Conservation (phyloP, 2,888 invertebrate species). For the Heliothis peltigera region DNA sequence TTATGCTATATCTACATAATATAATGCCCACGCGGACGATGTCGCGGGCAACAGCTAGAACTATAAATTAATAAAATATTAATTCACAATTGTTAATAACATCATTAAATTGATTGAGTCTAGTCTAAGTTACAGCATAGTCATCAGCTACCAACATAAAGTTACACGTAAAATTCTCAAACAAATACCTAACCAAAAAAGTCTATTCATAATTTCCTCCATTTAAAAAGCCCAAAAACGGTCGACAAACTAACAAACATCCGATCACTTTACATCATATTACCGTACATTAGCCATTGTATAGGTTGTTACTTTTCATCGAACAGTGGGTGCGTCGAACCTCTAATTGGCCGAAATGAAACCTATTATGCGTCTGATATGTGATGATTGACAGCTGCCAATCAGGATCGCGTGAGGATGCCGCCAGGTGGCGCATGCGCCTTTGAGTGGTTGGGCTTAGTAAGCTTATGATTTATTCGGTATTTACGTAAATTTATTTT, state of each 20-base stretch:
- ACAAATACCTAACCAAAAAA: background rate
- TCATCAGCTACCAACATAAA: background rate
- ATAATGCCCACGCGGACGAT: too few species aligned
- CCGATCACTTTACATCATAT: slow-evolving; percentile 35
- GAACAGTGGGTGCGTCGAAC: slow-evolving; percentile 71
- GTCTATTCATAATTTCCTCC: slow-evolving; percentile 10
- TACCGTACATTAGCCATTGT: slow-evolving; percentile 67
- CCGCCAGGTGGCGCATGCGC: slow-evolving; percentile 82
- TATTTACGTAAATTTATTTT: background rate
- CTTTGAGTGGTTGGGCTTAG: slow-evolving; percentile 27
- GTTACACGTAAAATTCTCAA: background rate
- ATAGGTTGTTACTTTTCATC: slow-evolving; percentile 71
- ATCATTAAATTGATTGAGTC: too few species aligned
- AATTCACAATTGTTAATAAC: too few species aligned
- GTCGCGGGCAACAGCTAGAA: too few species aligned
- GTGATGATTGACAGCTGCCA: slow-evolving; percentile 87
- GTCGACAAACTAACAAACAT: slow-evolving; percentile 14
- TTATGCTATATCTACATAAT: too few species aligned
- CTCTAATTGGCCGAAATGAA: slow-evolving; percentile 83
- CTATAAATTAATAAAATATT: too few species aligned
- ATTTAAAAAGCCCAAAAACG: slow-evolving; percentile 19
- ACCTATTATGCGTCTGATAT: slow-evolving; percentile 82
- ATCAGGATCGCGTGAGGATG: slow-evolving; percentile 78
- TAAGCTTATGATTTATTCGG: slow-evolving; percentile 10
- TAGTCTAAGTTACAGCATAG: too few species aligned